Base-by-base conservation (phyloP, 2,888 invertebrate genomes). In the Xiphydria camelus region DNA sequence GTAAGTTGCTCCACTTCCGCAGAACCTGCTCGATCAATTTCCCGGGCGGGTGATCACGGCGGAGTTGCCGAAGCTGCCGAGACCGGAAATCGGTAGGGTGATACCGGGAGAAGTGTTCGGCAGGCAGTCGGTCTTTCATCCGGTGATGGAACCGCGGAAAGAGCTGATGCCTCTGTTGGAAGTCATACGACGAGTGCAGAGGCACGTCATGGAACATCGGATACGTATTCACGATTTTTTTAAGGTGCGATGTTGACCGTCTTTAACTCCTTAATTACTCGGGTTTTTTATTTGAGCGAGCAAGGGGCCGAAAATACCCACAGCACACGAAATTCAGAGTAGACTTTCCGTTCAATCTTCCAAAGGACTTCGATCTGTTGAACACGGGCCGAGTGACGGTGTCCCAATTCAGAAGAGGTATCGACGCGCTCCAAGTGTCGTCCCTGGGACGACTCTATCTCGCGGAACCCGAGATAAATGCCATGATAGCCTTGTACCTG, bases 151-250 rank as follows among this genome's bases (percentile, higher is more conserved):
- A 25, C 73, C 70, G 34, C 76, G 77, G 9, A 77, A 66, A n/a
- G 79, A 79, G 22, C 38, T 76, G 5, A 79, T 84, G 51, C 76
- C 78, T 6, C 77, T 84, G 22, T 51, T 81, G 25, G 80, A 81
- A 25, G 71, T 84, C 2, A 82, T 88, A 73, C 76, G 81, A 56
- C 75, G 85, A 33, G 81, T 90, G 33, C 89, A 89, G 66, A 80
- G 83, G 57, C 85, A 83, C 58, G 81, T 89, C 4, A 67, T 82
- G 53, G 81, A 84, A 68, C 80, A 84, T 59, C 77, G 85, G 35
- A 75, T 90, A 38, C 78, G 88, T 33, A 81, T 86, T 20, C 79
- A 80, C 0, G 85, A 87, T 62, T 89, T 87, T 64, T 84, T 90
- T 48, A 82, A 83, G 76, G 87, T 86, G 61, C 42, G 23, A n/a